Percentiles rank a stretch among this genome's conserved stretches.
Evolutionary conservation across 2,113 vertebrate genomes (phyloP).

Genomic region (Mus pahari): DNA sequence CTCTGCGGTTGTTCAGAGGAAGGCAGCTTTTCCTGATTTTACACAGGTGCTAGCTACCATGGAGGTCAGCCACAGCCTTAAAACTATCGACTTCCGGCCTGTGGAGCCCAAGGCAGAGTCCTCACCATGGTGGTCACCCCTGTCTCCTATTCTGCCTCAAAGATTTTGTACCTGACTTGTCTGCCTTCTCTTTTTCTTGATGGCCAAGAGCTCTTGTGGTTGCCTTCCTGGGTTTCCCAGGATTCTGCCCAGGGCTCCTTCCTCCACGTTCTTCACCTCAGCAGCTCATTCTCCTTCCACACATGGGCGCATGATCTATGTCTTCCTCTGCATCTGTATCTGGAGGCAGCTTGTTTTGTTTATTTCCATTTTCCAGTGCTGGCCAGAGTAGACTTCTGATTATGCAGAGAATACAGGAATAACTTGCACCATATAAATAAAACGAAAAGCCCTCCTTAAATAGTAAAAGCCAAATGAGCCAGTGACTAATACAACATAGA

Average conservation of each 20-base stretch:
- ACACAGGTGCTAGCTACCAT: too few relatives aligned
- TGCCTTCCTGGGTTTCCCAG: not conserved
- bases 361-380: not conserved
- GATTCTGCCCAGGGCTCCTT: not conserved
- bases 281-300: not conserved
- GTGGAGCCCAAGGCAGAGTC: not conserved
- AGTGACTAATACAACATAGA: not conserved
- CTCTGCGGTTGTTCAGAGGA: not conserved
- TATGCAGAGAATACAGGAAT: not conserved
- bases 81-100: not conserved
- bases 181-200: not conserved
- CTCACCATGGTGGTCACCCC: not conserved
- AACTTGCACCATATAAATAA: not conserved
- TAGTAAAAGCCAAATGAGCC: not conserved
- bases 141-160: not conserved
- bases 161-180: not conserved
- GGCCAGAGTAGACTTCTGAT: not conserved
- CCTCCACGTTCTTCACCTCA: not conserved
- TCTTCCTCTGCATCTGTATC: not conserved
- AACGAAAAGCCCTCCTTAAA: not conserved
- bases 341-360: not conserved
- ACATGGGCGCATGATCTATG: not conserved
- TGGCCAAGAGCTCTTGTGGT: not conserved
- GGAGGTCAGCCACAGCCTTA: not conserved
- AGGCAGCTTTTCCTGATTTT: not conserved